These are phyloP conservation scores for Sarcophaga bullata DNA, from an alignment of 1,140 invertebrate species.

Conservation along the genomic window DNA sequence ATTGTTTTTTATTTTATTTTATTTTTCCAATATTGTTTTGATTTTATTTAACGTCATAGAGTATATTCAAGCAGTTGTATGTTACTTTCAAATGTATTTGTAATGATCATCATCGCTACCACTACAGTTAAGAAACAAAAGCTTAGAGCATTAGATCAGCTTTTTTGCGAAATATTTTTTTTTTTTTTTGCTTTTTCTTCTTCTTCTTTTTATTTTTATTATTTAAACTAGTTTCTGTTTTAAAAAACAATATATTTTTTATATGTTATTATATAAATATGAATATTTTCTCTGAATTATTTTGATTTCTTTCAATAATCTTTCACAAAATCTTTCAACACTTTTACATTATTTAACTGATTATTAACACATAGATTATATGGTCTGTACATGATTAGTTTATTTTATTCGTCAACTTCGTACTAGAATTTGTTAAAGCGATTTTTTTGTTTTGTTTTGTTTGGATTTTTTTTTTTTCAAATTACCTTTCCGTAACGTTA, in stretches of 20 bases:
- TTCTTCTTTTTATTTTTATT: no score
- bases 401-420: no score
- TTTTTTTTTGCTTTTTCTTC: no score
- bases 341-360: background rate
- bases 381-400: no score
- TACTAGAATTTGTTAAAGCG: no score
- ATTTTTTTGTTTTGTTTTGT: background rate
- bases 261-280: conserved; percentile 33
- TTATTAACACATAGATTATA: no score
- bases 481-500: conserved; percentile 43
- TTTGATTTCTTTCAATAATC: background rate
- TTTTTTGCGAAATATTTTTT: conserved; percentile 33
- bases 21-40: no score
- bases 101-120: background rate
- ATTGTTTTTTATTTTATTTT: background rate
- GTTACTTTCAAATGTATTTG: background rate
- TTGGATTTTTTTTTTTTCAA: background rate
- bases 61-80: background rate
- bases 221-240: conserved; percentile 28
- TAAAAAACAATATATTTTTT: conserved; percentile 9
- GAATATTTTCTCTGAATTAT: background rate
- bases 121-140: background rate
- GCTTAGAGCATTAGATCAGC: conserved; percentile 38
- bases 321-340: background rate
- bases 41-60: background rate